Evolutionary conservation across 2,113 vertebrate genomes (phyloP).

Genomic region (Sakesphorus luctuosus): DNA sequence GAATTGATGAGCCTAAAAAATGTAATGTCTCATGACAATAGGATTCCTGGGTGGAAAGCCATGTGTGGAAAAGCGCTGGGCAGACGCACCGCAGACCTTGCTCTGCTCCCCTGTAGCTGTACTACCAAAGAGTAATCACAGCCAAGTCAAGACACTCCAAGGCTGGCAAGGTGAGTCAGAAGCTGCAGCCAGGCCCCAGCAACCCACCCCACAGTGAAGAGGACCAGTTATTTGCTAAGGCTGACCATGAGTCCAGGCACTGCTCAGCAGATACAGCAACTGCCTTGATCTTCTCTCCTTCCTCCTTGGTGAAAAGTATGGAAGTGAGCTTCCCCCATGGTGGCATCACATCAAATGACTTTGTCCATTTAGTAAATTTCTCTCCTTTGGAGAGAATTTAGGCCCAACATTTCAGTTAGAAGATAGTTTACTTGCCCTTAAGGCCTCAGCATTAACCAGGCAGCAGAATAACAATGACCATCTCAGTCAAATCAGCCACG

Average conservation of each 20-base stretch:
- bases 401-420: neutral
- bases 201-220: neutral
- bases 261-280: neutral
- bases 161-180: neutral
- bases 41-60: neutral
- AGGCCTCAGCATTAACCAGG: neutral
- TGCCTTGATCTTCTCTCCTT: neutral
- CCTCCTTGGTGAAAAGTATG: neutral
- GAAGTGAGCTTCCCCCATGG: neutral
- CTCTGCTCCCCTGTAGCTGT: neutral
- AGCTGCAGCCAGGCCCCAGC: neutral
- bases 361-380: neutral
- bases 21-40: neutral
- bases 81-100: neutral
- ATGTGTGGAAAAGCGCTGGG: neutral
- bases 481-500: neutral
- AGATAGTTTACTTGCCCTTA: neutral
- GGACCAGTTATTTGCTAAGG: neutral
- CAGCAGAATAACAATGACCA: neutral
- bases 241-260: accelerated
- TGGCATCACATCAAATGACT: neutral
- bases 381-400: neutral
- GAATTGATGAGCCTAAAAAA: constrained; percentile 29
- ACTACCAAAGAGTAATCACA: neutral
- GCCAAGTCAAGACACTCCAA: neutral